Base-by-base conservation (phyloP, 2,888 invertebrate species). In the Hesperia comma region DNA sequence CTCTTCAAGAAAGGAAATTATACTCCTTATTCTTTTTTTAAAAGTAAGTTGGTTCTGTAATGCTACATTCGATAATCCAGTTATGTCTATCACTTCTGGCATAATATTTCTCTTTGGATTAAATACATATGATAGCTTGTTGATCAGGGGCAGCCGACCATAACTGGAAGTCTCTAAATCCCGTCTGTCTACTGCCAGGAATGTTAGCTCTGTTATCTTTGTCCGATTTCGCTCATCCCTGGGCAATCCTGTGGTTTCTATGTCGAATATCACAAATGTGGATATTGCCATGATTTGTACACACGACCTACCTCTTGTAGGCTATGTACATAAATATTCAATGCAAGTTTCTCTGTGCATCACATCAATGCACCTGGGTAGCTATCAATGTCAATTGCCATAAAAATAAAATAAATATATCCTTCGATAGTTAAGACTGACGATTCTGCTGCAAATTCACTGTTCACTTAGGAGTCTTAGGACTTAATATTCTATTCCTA, bases 201-300 rank as follows among this genome's bases (percentile, higher is more conserved):
- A 89, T 70, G 95, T 92, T 0, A 97, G 74, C 85, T 97, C 97
- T 0, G 95, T 96, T 17, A 97, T 95, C 82, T 94, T 94, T 0
- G 95, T 90, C 56, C 77, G 79, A 70, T 90, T 94, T 55, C 83
- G 83, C 72, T 94, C 94, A 66, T 84, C 74, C n/a, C 83, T 84
- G 0, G 95, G 95, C 14, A 96, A 80, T 21, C 95, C 95, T 0
- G 96, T 95, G 0, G 96, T 95, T 88, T 97, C 96, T 72, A 95
- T 83, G 79, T 97, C 96, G 60, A 96, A 83, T 75, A 96, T 95
- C 1, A 96, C 94, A 75, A 94, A 95, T 0, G 94, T 95, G 62
- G 67, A 67, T 67, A 67, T 67, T 26, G 40, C 55, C 67, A 67
- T 67, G 46, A 37, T 37, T 37, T 37, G 8, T 10, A 37, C 37